phyloP scores from a whole-genome alignment of 2,888 invertebrate species.

The Capitulum mitella region DNA sequence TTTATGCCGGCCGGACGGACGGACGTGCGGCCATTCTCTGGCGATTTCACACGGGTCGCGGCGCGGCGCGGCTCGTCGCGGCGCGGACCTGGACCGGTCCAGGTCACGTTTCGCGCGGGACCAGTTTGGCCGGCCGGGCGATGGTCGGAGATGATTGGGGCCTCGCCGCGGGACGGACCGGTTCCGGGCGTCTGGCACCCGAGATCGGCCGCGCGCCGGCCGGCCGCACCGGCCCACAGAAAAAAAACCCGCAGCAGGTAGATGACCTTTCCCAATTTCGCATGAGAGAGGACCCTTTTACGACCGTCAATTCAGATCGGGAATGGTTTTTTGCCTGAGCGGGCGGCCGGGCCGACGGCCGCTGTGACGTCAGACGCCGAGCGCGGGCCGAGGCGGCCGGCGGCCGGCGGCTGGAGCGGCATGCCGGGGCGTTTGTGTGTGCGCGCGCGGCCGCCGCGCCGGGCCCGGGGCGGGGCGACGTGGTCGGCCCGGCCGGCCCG shows the following conservation, averaged over 20 bases:
- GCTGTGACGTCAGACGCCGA: neutral
- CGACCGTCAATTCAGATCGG: constrained; percentile 19
- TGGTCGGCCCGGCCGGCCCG: neutral
- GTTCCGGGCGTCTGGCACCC: constrained; percentile 13
- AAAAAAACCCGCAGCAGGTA: constrained; percentile 15
- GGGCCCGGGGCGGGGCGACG: neutral
- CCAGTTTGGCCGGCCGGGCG: neutral
- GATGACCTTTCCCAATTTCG: constrained; percentile 24
- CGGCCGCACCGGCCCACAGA: neutral
- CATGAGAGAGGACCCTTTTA: constrained; percentile 25
- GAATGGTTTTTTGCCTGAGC: constrained; percentile 20
- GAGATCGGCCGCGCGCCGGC: neutral
- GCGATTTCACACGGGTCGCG: constrained; percentile 14
- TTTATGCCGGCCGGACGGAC: neutral
- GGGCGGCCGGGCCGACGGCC: neutral
- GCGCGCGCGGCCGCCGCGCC: neutral
- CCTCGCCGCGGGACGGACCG: neutral
- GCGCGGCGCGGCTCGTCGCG: neutral
- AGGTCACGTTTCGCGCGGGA: constrained; percentile 18
- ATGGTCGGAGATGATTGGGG: constrained; percentile 13
- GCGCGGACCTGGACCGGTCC: neutral
- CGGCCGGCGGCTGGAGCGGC: neutral
- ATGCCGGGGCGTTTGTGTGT: neutral
- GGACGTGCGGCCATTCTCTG: neutral
- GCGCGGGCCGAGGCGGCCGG: neutral